phyloP scores from a whole-genome alignment of 1,140 invertebrate species.

The Propsilocerus akamusi region DNA sequence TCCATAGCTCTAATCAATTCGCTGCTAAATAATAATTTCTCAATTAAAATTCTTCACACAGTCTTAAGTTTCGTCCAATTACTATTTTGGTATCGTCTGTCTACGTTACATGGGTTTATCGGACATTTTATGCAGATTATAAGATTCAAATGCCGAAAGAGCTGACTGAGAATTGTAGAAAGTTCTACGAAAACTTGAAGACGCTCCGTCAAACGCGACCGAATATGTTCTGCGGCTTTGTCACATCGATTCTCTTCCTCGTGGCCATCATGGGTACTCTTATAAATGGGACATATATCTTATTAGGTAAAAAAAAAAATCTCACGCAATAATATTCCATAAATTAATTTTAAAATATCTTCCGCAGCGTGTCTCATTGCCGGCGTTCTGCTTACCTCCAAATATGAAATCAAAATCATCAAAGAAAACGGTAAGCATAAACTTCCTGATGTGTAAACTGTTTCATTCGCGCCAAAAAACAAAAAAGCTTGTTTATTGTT shows the following conservation, averaged over 20 bases:
- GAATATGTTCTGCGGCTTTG: not conserved
- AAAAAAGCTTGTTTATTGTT: too few species aligned
- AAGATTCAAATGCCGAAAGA: not conserved
- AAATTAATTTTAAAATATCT: too few species aligned
- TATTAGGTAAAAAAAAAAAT: not conserved
- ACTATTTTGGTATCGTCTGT: not conserved
- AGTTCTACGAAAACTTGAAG: not conserved
- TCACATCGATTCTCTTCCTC: not conserved
- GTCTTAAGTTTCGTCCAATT: not conserved
- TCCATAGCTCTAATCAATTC: too few species aligned
- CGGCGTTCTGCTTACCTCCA: not conserved
- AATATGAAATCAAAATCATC: constrained; percentile 1
- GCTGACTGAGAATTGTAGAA: not conserved
- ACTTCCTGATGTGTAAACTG: too few species aligned
- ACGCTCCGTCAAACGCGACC: not conserved
- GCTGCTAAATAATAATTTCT: too few species aligned
- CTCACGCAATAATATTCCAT: too few species aligned
- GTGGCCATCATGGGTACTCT: not conserved
- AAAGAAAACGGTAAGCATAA: constrained; percentile 1
- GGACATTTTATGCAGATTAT: not conserved
- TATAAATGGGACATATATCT: not conserved
- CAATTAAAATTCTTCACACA: too few species aligned
- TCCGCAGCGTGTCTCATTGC: not conserved
- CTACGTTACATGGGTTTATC: not conserved
- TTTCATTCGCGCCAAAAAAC: too few species aligned